Conservation (phyloP, 2,113 vertebrate species). For the Microcebus ravelobensis region DNA sequence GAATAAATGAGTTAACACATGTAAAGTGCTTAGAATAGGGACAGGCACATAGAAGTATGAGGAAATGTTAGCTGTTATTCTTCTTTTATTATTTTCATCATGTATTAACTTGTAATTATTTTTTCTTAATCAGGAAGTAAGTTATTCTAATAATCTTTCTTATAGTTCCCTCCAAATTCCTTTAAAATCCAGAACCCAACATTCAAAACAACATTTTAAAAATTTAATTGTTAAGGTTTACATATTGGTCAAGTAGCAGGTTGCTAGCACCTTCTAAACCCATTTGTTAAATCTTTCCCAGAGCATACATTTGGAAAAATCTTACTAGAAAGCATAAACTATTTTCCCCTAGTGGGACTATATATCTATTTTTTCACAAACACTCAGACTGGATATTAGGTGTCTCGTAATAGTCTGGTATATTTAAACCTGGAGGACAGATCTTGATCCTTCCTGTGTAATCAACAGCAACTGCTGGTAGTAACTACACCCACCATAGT, state of each 20-base stretch:
- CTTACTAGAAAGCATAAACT: background rate
- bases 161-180: background rate
- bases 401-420: background rate
- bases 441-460: background rate
- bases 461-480: background rate
- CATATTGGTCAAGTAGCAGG: background rate
- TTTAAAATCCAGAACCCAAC: background rate
- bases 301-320: background rate
- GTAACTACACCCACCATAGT: background rate
- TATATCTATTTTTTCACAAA: background rate
- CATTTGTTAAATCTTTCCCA: background rate
- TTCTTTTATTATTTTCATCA: background rate
- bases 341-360: too few species aligned
- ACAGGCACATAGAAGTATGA: background rate
- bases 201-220: background rate
- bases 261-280: background rate
- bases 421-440: background rate
- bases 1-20: background rate
- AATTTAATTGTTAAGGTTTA: background rate
- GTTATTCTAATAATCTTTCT: background rate
- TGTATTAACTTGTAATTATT: background rate
- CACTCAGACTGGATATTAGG: background rate
- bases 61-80: background rate
- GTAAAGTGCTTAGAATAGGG: background rate
- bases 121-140: background rate